A percentile compares a stretch with the other conserved stretches of the same genome.
Conservation (phyloP, 2,113 vertebrate genomes). For the Lepisosteus osseus region DNA sequence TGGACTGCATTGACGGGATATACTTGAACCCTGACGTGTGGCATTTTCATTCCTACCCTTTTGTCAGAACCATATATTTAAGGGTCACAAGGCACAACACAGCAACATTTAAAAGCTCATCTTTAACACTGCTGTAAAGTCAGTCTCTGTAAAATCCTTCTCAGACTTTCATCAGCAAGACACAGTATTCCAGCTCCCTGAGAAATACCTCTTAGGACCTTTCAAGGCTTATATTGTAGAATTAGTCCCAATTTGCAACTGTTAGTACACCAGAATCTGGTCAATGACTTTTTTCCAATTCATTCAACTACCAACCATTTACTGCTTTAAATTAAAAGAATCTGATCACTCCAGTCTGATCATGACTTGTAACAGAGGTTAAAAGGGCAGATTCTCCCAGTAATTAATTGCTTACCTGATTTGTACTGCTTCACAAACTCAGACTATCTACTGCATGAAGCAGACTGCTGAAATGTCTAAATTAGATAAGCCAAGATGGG, state of each 20-base stretch:
- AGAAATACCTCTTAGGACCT: neutral
- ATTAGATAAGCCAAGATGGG: neutral
- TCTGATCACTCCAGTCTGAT: constrained; percentile 6
- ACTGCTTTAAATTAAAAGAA: constrained; percentile 1
- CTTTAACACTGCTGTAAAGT: neutral
- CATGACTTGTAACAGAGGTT: neutral
- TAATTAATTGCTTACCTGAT: neutral
- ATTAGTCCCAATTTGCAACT: neutral
- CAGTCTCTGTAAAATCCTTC: neutral
- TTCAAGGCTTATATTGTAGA: neutral
- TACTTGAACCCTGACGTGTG: neutral
- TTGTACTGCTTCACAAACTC: neutral
- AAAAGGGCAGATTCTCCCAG: neutral
- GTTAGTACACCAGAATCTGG: neutral
- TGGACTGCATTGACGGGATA: too few species aligned
- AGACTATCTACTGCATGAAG: neutral
- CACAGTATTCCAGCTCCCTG: neutral
- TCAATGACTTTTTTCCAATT: constrained; percentile 1
- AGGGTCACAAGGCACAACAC: neutral
- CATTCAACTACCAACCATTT: neutral
- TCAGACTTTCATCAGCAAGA: neutral
- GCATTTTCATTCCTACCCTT: neutral
- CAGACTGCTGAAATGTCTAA: neutral
- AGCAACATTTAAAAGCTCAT: neutral
- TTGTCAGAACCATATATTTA: neutral